Evolutionary conservation across 2,888 invertebrate species (phyloP), one percentile per base, ranked within the genome.

Genomic region (Brenthis daphne): DNA sequence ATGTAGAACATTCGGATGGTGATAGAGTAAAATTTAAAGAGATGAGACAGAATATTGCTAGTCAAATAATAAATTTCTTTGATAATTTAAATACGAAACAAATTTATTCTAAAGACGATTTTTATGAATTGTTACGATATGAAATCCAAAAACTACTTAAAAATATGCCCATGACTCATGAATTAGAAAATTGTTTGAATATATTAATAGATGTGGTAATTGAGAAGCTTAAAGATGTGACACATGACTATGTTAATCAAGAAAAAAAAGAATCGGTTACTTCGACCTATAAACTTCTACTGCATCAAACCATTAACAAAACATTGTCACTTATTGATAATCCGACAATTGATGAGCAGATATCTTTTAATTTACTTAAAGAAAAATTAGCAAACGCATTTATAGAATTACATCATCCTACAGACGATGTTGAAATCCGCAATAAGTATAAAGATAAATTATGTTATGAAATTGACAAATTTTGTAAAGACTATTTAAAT

Each of bases 311-410:
- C 5, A 77, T 87, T 65, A 77, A 82, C n/a, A 80, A 77, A 20
- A 78, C 79, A n/a, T 72, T 86, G 43, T 82, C 84, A n/a, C 65
- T 75, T 14, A 68, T 73, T n/a, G 66, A 69, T 8, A 65, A 70
- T 37, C 50, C 80, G 2, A 64, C 80, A 6, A 16, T n/a, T 6
- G 84, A 84, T 13, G 83, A 84, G 70, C 70, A 77, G 66, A 79
- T 77, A 16, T 76, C 76, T 24, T 81, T 88, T 67, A 84, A 88
- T 71, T 61, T 79, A 6, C 71, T 88, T 2, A 87, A 85, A 79
- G 85, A 87, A 50, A 79, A 79, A 67, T 63, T 89, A 55, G 84
- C 82, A 14, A 86, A 89, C 64, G 85, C 87, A 14, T 89, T 83
- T 71, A 81, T 89, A 13, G 82, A 82, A 65, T 76, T 89, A 60